Conservation (phyloP, 2,888 invertebrate genomes). For the Acanthacorydalis orientalis region DNA sequence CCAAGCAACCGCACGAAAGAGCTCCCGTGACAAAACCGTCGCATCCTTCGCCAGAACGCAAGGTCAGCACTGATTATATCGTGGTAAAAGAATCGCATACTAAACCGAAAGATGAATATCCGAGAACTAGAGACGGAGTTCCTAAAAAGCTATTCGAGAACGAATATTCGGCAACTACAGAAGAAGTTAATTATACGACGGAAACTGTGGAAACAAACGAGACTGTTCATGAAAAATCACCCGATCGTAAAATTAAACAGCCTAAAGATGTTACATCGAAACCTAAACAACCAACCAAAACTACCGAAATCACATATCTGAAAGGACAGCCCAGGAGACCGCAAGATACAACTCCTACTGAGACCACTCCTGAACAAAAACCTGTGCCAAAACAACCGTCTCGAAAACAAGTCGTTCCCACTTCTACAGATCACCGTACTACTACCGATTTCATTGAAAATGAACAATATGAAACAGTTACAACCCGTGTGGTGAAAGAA, state of each 20-base stretch:
- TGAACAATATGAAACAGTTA: conserved; percentile 9
- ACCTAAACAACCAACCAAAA: conserved; percentile 8
- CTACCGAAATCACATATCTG: conserved; percentile 6
- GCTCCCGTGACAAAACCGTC: too few relatives aligned
- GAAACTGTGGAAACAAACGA: neutral
- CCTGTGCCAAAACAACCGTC: conserved; percentile 10
- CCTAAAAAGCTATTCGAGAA: neutral
- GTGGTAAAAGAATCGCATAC: too few relatives aligned
- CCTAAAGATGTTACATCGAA: neutral
- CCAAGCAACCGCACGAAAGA: too few relatives aligned
- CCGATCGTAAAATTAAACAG: neutral
- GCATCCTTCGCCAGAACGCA: too few relatives aligned
- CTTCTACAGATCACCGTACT: too few relatives aligned
- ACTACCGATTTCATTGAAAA: conserved; percentile 10
- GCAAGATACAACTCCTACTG: conserved; percentile 12
- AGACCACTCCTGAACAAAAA: conserved; percentile 12
- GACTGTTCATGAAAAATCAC: neutral
- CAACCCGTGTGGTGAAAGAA: conserved; percentile 4
- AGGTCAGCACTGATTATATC: too few relatives aligned
- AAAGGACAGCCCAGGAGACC: conserved; percentile 12
- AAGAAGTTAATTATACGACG: neutral
- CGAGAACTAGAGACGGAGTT: too few relatives aligned
- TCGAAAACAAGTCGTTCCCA: too few relatives aligned
- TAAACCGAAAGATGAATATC: too few relatives aligned
- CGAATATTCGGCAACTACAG: neutral